A percentile compares a stretch with the other conserved stretches of the same genome.
These are phyloP conservation scores for Zootermopsis nevadensis DNA, from an alignment of 2,888 invertebrate genomes.

Conservation along the genomic window DNA sequence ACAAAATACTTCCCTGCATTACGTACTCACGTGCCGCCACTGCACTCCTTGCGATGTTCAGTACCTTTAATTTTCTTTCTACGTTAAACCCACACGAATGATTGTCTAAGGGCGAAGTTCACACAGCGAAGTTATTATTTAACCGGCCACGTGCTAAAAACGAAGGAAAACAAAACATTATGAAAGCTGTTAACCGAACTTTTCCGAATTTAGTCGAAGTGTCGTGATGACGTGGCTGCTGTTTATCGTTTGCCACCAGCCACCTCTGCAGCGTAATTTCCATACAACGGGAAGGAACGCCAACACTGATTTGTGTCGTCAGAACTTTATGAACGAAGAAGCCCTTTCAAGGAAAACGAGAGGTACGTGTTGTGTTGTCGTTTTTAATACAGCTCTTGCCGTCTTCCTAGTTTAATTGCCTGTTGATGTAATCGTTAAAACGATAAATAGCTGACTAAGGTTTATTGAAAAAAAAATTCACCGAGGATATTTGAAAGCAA, in stretches of 20 bases:
- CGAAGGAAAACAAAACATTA: not conserved
- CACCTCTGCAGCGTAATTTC: slow-evolving; percentile 18
- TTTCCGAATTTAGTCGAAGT: slow-evolving; percentile 34
- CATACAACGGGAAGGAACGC: slow-evolving; percentile 38
- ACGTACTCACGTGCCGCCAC: not conserved
- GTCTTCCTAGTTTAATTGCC: slow-evolving; percentile 7
- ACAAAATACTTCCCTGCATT: too few relatives aligned
- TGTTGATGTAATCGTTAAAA: not conserved
- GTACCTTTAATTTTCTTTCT: slow-evolving; percentile 32
- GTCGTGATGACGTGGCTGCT: slow-evolving; percentile 14
- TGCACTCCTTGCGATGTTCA: slow-evolving; percentile 11
- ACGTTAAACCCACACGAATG: slow-evolving; percentile 17
- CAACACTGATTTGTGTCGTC: slow-evolving; percentile 37
- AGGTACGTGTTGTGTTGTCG: not conserved
- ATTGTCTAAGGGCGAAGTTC: slow-evolving; percentile 29
- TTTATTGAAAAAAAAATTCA: not conserved
- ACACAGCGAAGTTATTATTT: slow-evolving; percentile 20
- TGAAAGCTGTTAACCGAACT: not conserved
- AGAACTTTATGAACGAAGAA: slow-evolving; percentile 14
- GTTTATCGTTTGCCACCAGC: not conserved
- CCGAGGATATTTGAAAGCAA: too few relatives aligned
- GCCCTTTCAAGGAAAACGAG: slow-evolving; percentile 21
- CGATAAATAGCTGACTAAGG: not conserved
- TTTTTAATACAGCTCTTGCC: not conserved
- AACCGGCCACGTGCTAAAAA: not conserved